Conservation (phyloP, 1,140 invertebrate species). For the Fopius arisanus region DNA sequence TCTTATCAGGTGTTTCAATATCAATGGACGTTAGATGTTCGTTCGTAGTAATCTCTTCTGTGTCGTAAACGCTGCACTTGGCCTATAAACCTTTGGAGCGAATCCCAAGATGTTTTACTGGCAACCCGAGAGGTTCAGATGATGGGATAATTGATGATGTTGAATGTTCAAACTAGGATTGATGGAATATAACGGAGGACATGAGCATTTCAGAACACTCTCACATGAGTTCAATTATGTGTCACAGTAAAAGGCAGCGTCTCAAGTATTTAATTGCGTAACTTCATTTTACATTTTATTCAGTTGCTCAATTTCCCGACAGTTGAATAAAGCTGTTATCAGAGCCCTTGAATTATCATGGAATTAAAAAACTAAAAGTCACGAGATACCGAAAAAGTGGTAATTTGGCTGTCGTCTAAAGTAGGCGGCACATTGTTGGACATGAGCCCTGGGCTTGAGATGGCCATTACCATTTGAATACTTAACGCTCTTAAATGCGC, state of each 20-base stretch:
- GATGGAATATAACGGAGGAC: no score
- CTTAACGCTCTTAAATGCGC: not conserved
- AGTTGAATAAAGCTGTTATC: no score
- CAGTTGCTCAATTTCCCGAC: no score
- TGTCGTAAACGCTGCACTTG: not conserved
- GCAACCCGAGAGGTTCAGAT: not conserved
- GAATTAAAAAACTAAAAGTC: no score
- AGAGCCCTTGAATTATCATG: no score
- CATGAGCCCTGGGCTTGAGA: not conserved
- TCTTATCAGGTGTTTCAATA: not conserved
- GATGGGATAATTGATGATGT: not conserved
- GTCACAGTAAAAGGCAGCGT: no score
- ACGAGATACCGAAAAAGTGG: not conserved
- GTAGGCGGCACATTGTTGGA: not conserved
- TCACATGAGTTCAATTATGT: no score
- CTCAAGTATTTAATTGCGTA: no score
- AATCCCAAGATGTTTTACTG: not conserved
- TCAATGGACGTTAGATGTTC: not conserved
- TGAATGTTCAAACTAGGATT: not conserved
- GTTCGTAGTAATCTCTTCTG: not conserved
- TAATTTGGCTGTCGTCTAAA: not conserved
- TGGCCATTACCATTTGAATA: constrained; percentile 9
- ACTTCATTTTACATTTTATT: no score
- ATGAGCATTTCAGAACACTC: no score
- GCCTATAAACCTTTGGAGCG: not conserved